These are phyloP conservation scores for Odontomyia ornata DNA, from an alignment of 2,888 invertebrate genomes.

Conservation along the genomic window DNA sequence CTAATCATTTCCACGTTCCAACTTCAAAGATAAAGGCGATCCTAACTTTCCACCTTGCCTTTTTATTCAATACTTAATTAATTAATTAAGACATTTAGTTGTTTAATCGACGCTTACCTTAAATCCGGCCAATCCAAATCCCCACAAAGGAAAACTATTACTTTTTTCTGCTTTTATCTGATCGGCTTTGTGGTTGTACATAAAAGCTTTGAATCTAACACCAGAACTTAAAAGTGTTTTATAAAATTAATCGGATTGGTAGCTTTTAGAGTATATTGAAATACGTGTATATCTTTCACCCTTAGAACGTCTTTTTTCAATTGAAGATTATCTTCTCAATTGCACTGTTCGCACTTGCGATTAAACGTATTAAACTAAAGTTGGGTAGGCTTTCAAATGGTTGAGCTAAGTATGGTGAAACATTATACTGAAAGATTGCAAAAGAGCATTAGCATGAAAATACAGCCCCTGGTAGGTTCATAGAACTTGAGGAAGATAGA, in stretches of 20 bases:
- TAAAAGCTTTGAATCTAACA: background rate
- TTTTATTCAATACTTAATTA: background rate
- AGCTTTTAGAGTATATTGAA: background rate
- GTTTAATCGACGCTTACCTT: background rate
- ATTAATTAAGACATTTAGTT: constrained; percentile 22
- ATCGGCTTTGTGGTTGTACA: background rate
- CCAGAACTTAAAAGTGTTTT: background rate
- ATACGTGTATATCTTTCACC: too few species aligned
- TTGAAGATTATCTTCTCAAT: constrained; percentile 13
- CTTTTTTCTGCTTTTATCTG: background rate
- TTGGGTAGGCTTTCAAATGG: background rate
- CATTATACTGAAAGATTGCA: background rate
- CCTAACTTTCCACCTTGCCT: too few species aligned
- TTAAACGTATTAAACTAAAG: background rate
- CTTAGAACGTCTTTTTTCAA: background rate
- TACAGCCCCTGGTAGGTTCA: background rate
- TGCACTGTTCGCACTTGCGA: constrained; percentile 31
- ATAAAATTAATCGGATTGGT: background rate
- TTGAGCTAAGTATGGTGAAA: background rate
- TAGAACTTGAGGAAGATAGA: background rate
- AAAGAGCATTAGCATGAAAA: background rate
- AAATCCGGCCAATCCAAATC: background rate
- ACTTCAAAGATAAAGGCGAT: too few species aligned
- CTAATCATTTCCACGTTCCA: too few species aligned
- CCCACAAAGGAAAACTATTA: constrained; percentile 11